A percentile compares a stretch with the other conserved stretches of the same genome.
phyloP scores from a whole-genome alignment of 2,888 invertebrate genomes.

The Sinhomidia bicolor region DNA sequence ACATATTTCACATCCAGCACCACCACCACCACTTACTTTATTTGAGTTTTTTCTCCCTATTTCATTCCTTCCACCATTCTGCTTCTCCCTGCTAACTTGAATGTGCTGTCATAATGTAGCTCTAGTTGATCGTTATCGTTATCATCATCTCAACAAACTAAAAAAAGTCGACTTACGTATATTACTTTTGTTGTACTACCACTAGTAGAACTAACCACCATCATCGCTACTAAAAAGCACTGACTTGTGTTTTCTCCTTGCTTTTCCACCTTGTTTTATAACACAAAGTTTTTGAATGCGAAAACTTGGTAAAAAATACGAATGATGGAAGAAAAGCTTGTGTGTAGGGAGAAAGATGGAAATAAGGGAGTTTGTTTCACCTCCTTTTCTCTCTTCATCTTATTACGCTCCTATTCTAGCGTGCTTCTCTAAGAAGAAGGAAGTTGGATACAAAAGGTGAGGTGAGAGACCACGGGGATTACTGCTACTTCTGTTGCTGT shows the following conservation, averaged over 20 bases:
- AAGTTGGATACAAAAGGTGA: slow-evolving; percentile 71
- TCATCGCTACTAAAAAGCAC: not conserved
- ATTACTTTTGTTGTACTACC: not conserved
- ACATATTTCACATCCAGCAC: not conserved
- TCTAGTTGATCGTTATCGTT: slow-evolving; percentile 71
- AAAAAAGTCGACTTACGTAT: slow-evolving; percentile 50
- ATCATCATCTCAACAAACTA: slow-evolving; percentile 50
- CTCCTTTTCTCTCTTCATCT: not conserved
- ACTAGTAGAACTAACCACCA: not conserved
- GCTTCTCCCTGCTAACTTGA: not conserved
- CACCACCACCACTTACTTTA: slow-evolving; percentile 24
- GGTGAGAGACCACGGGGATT: slow-evolving; percentile 68
- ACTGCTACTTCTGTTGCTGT: slow-evolving; percentile 29
- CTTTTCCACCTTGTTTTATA: not conserved
- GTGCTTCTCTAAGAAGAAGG: slow-evolving; percentile 22
- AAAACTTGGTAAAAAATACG: slow-evolving; percentile 48
- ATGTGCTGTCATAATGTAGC: slow-evolving; percentile 65
- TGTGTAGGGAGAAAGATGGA: not conserved
- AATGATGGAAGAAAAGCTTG: slow-evolving; percentile 6
- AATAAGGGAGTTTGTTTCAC: slow-evolving; percentile 1
- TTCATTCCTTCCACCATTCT: slow-evolving; percentile 29
- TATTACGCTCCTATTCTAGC: not conserved
- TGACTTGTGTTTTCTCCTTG: slow-evolving; percentile 25
- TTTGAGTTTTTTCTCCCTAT: slow-evolving; percentile 19
- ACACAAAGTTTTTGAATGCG: slow-evolving; percentile 66